These are phyloP conservation scores for Parapristionchus giblindavisi DNA, from an alignment of 2,888 invertebrate species.

Conservation along the genomic window DNA sequence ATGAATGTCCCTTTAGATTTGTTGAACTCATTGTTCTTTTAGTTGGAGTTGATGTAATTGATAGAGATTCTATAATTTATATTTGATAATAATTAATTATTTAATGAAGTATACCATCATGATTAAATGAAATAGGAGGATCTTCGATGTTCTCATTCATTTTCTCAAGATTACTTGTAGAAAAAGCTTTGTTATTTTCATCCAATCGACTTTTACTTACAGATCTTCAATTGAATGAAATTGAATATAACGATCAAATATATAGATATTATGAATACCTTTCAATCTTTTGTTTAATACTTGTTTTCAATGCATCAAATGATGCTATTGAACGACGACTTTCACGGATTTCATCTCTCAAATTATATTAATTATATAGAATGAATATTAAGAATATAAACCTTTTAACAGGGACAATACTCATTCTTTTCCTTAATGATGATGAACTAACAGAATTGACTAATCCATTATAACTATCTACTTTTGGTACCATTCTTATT, in stretches of 20 bases:
- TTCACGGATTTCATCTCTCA: conserved; percentile 17
- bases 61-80: background rate
- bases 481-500: conserved; percentile 56
- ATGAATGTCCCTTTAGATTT: conserved; percentile 35
- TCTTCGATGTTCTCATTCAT: conserved; percentile 1
- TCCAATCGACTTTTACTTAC: conserved; percentile 10
- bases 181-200: conserved; percentile 30
- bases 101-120: background rate
- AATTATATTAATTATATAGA: background rate
- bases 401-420: conserved; percentile 34
- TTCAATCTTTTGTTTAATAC: conserved; percentile 25
- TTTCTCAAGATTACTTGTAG: conserved; percentile 24
- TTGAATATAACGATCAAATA: background rate
- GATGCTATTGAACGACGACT: conserved; percentile 27
- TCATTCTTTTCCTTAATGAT: conserved; percentile 34
- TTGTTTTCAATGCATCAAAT: conserved; percentile 18
- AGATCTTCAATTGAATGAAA: conserved; percentile 1
- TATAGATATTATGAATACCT: conserved; percentile 3
- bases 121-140: background rate
- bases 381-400: background rate
- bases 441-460: conserved; percentile 13
- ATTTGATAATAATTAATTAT: background rate
- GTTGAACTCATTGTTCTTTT: conserved; percentile 24
- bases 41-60: background rate
- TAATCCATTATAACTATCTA: conserved; percentile 33